phyloP scores from a whole-genome alignment of 2,888 invertebrate species.

The Schrankia costaestrigalis region DNA sequence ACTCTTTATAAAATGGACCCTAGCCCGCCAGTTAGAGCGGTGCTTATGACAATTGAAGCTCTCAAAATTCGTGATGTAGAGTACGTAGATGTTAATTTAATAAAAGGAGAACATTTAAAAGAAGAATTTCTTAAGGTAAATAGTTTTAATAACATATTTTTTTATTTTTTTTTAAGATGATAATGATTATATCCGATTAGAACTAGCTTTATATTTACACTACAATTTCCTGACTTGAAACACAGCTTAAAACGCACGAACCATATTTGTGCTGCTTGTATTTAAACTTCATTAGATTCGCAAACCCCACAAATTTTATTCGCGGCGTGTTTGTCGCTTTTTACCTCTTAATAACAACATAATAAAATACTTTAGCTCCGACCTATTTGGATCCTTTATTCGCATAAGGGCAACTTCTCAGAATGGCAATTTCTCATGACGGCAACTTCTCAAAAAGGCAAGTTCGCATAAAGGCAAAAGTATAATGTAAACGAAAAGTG shows the following conservation, averaged over 20 bases:
- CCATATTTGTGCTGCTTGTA: not conserved
- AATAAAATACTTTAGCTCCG: too few species aligned
- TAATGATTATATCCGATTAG: not conserved
- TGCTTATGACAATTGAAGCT: slow-evolving; percentile 50
- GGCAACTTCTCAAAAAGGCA: too few species aligned
- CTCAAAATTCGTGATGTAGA: slow-evolving; percentile 49
- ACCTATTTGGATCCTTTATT: too few species aligned
- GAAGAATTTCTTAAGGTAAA: slow-evolving; percentile 66
- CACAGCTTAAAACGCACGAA: not conserved
- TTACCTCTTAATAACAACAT: too few species aligned
- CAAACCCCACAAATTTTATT: too few species aligned
- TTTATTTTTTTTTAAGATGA: not conserved
- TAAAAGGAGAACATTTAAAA: slow-evolving; percentile 27
- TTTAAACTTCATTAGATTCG: too few species aligned
- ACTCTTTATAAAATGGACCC: slow-evolving; percentile 57
- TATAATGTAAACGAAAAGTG: too few species aligned
- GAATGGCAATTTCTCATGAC: too few species aligned
- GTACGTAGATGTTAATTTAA: slow-evolving; percentile 46
- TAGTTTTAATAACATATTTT: not conserved
- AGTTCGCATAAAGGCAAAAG: too few species aligned
- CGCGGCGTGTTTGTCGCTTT: too few species aligned
- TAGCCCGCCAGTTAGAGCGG: slow-evolving; percentile 58
- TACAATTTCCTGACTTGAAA: not conserved
- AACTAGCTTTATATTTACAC: not conserved
- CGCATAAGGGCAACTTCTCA: too few species aligned